A percentile compares a stretch with the other conserved stretches of the same genome.
These are phyloP conservation scores for Muscicapa adusta DNA, from an alignment of 2,113 vertebrate species.

Conservation along the genomic window DNA sequence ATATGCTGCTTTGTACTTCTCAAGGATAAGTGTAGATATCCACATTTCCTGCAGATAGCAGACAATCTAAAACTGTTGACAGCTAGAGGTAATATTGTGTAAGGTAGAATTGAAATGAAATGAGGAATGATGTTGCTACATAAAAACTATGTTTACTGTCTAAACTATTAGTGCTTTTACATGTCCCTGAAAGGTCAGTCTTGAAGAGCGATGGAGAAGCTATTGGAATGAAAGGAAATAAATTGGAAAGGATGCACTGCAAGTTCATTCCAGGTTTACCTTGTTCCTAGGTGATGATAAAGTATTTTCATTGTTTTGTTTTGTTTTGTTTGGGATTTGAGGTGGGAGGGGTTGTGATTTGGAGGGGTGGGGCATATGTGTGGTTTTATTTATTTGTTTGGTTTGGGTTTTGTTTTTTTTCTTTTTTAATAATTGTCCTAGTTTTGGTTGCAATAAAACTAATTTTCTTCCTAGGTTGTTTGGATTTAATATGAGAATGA, in stretches of 20 bases:
- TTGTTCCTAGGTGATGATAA: not conserved
- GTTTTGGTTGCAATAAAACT: not conserved
- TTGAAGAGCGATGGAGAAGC: not conserved
- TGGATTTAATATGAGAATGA: not conserved
- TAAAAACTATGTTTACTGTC: not conserved
- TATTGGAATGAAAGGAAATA: not conserved
- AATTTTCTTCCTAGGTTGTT: not conserved
- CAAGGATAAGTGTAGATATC: not conserved
- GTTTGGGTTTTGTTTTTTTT: not conserved
- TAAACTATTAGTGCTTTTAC: not conserved
- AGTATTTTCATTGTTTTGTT: not conserved
- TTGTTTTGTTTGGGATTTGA: not conserved
- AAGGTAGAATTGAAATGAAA: not conserved
- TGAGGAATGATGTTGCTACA: not conserved
- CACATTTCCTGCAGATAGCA: not conserved
- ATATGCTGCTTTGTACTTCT: not conserved
- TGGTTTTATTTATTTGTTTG: not conserved
- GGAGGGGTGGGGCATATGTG: rapidly evolving
- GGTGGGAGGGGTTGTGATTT: rapidly evolving
- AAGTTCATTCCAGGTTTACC: not conserved
- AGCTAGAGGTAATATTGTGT: not conserved
- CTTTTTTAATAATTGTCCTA: not conserved
- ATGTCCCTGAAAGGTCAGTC: not conserved
- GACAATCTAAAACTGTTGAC: not conserved
- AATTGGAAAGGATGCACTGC: not conserved